phyloP scores from a whole-genome alignment of 2,888 invertebrate species.

The Epinotia demarniana region DNA sequence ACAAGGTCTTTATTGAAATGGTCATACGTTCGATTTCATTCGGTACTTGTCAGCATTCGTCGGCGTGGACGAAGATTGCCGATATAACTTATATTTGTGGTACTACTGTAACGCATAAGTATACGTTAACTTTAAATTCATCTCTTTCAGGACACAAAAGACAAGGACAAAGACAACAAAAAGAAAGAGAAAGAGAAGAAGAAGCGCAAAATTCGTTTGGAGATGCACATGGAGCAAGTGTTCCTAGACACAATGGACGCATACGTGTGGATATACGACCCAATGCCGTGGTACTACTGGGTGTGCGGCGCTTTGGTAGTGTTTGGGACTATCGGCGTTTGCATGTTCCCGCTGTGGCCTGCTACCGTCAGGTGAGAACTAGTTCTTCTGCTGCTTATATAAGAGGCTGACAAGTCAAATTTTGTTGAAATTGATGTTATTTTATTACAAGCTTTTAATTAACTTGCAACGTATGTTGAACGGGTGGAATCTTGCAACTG shows the following conservation, averaged over 20 bases:
- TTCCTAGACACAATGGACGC: conserved; percentile 98
- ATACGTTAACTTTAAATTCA: no score
- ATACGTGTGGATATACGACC: conserved; percentile 99
- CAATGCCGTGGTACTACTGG: conserved; percentile 97
- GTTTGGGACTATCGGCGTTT: conserved; percentile 96
- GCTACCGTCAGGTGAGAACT: conserved; percentile 90
- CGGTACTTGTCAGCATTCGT: no score
- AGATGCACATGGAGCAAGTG: conserved; percentile 97
- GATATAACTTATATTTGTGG: no score
- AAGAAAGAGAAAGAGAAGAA: conserved; percentile 86
- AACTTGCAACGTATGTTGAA: no score
- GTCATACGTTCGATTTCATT: no score
- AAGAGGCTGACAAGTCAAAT: no score
- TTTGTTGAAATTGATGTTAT: no score
- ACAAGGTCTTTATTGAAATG: no score
- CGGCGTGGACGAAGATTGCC: no score
- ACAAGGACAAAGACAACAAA: conserved; percentile 62
- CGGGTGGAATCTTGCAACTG: no score
- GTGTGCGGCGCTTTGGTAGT: conserved; percentile 95
- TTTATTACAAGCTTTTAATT: no score
- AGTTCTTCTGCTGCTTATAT: background rate
- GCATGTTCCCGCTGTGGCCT: conserved; percentile 99
- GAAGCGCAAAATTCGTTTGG: conserved; percentile 96
- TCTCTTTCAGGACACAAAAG: conserved; percentile 65
- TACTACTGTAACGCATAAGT: no score